Evolutionary conservation across 2,797 vertebrate genomes (phyloP).

Genomic region (Crenichthys baileyi): DNA sequence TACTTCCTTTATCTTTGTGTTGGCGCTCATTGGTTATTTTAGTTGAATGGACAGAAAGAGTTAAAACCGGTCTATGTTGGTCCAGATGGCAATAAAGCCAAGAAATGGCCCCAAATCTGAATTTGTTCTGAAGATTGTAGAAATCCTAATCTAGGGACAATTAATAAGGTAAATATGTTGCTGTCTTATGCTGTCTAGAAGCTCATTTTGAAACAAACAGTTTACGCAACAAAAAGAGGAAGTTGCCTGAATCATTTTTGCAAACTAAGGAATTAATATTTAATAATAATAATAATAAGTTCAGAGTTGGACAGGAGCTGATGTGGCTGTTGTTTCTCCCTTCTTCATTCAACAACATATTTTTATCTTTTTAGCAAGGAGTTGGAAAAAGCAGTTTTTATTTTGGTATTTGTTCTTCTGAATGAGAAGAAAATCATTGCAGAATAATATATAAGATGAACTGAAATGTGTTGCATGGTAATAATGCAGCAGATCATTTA

Average conservation of each 20-base stretch:
- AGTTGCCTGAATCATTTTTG: neutral
- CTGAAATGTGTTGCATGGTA: too few species aligned
- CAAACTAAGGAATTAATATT: neutral
- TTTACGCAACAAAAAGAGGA: neutral
- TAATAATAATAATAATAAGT: neutral
- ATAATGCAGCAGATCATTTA: too few species aligned
- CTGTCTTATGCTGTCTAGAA: too few species aligned
- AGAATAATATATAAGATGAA: too few species aligned
- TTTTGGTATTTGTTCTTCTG: too few species aligned
- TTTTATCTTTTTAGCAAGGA: too few species aligned
- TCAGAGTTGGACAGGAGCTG: neutral
- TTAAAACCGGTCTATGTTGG: neutral
- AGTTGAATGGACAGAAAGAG: neutral
- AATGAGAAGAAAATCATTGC: too few species aligned
- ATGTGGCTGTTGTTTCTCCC: neutral
- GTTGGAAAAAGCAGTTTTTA: too few species aligned
- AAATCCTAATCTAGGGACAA: neutral
- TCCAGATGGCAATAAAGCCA: neutral
- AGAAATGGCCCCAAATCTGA: neutral
- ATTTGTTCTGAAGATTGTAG: neutral
- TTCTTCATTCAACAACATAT: neutral
- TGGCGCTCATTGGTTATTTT: neutral
- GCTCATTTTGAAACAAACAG: too few species aligned
- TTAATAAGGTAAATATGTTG: too few species aligned
- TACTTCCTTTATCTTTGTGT: neutral